These are phyloP conservation scores for Mastacembelus armatus DNA, from an alignment of 2,797 vertebrate species.

Conservation along the genomic window DNA sequence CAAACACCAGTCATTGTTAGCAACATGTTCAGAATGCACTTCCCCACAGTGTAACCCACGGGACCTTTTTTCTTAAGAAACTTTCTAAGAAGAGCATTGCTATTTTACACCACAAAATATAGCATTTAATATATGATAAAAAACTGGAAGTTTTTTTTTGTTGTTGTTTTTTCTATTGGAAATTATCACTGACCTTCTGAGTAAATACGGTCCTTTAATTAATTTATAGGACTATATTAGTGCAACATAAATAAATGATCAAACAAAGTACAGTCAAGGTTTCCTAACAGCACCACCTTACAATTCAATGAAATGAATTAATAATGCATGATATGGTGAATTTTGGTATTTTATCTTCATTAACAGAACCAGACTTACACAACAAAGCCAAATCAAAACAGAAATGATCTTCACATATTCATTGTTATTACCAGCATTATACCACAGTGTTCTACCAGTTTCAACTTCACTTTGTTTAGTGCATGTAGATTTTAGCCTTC, in stretches of 20 bases:
- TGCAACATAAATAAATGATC: constrained; percentile 22
- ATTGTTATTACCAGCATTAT: too few relatives aligned
- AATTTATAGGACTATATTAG: constrained; percentile 3
- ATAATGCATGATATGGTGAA: neutral
- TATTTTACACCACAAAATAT: neutral
- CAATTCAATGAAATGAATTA: neutral
- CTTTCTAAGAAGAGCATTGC: neutral
- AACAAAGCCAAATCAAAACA: neutral
- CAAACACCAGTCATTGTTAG: constrained; percentile 19
- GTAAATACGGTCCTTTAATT: neutral
- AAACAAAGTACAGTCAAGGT: neutral
- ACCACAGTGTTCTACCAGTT: neutral
- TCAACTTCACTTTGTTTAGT: neutral
- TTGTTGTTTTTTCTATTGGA: too few relatives aligned
- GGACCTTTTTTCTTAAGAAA: neutral
- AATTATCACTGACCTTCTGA: neutral
- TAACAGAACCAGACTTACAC: neutral
- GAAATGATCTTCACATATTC: neutral
- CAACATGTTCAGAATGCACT: constrained; percentile 22
- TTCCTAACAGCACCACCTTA: neutral
- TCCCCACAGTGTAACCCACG: constrained; percentile 27
- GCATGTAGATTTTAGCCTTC: constrained; percentile 2
- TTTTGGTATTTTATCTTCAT: neutral
- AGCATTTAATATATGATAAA: neutral
- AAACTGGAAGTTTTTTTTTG: neutral